Evolutionary conservation across 1,140 invertebrate species (phyloP), one percentile per base, ranked within the genome.

Genomic region (Zaprionus davidi): DNA sequence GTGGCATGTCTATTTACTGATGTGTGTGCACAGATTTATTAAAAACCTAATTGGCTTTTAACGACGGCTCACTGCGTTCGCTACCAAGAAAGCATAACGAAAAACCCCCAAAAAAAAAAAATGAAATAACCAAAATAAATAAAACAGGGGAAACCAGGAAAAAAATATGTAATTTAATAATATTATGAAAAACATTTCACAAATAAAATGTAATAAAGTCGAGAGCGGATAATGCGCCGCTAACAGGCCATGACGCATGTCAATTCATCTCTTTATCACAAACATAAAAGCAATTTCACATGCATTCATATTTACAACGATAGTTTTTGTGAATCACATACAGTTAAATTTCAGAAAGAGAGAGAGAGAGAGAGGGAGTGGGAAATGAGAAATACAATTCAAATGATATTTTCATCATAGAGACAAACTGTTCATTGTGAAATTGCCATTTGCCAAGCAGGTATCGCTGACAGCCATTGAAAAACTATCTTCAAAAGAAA

Each of bases 11-110:
- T 58, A 67, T 67, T 67, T 73, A 73, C 58, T 67, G 71, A 66
- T 51, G 71, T 73, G 71, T 46, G 51, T 73, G 56, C 63, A 67
- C 56, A 67, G 55, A 66, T 65, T 73, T 73, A 73, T 73, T 57
- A 67, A 73, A 73, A 67, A 28, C 46, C 63, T 73, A 73, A 73
- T 73, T 73, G 71, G 71, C 63, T 67, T 65, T 31, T 51, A 17
- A 24, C 36, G 59, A 41, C 59, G 71, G 36, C 34, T 67, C 55
- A 41, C 66, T 66, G 70, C 70, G 20, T 13, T 0, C 38, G 2
- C 15, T n/a, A 41, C 41, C 15, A 46, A 46, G 41, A 20, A 17
- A 46, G 2, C 41, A 46, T 17, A 46, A 46, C 41, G 7, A 15
- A 41, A 41, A n/a, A n/a, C n/a, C n/a, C 13, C 38, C 4, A 5